Percentiles rank a stretch among this genome's conserved stretches.
phyloP scores from a whole-genome alignment of 2,113 vertebrate species.

The Leptobrachium leishanense region DNA sequence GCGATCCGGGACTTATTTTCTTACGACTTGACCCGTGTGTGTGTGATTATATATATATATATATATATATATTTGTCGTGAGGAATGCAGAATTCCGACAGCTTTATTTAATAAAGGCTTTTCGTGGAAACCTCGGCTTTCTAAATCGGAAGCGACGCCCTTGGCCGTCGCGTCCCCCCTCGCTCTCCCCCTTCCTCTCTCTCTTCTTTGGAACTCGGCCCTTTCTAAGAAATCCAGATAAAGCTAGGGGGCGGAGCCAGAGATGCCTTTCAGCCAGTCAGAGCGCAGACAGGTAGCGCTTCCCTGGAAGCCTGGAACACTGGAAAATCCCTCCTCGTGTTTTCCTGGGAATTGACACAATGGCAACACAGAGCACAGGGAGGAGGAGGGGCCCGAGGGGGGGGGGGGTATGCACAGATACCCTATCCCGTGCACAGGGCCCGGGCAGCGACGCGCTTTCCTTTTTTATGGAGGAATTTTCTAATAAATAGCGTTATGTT shows the following conservation, averaged over 20 bases:
- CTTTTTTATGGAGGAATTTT: too few relatives aligned
- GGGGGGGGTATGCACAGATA: background rate
- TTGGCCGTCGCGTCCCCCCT: background rate
- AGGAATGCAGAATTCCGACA: too few relatives aligned
- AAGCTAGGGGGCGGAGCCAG: constrained; percentile 21
- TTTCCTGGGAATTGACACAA: constrained; percentile 46
- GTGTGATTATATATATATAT: too few relatives aligned
- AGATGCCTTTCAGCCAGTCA: constrained; percentile 6
- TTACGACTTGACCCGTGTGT: too few relatives aligned
- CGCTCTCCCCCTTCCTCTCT: background rate
- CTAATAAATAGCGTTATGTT: too few relatives aligned
- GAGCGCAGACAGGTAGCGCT: background rate
- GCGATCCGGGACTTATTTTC: too few relatives aligned
- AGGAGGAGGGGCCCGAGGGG: background rate
- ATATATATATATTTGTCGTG: too few relatives aligned
- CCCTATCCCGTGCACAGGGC: too few relatives aligned
- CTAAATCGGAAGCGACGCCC: too few relatives aligned
- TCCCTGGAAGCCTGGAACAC: constrained; percentile 35
- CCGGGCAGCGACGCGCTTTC: too few relatives aligned
- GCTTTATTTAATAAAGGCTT: too few relatives aligned
- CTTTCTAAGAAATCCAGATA: constrained; percentile 48
- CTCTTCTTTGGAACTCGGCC: constrained; percentile 28
- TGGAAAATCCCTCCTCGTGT: constrained; percentile 32
- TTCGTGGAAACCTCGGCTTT: too few relatives aligned
- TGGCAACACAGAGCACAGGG: background rate